A percentile compares a stretch with the other conserved stretches of the same genome.
Evolutionary conservation across 2,797 vertebrate species (phyloP).

Genomic region (Microctenopoma steveboyesi): DNA sequence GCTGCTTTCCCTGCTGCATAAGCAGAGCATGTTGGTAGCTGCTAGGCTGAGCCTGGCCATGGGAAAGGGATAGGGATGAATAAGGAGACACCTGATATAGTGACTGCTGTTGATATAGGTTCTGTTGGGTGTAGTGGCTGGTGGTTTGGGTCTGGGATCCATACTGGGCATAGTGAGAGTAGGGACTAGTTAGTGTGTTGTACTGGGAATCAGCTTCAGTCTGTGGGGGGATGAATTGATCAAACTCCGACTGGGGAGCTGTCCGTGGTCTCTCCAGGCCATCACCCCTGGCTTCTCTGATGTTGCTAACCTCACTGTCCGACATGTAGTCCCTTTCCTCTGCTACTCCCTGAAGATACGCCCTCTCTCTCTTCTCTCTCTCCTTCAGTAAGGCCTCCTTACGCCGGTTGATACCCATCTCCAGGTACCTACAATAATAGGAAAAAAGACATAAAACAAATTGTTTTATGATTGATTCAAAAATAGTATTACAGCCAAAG

Average conservation of each 20-base stretch:
- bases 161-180: constrained; percentile 93
- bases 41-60: constrained; percentile 86
- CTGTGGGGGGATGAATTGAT: constrained; percentile 95
- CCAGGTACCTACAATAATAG: constrained; percentile 87
- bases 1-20: constrained; percentile 92
- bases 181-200: constrained; percentile 92
- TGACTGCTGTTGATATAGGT: constrained; percentile 92
- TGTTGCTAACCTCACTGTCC: constrained; percentile 97
- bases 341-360: constrained; percentile 98
- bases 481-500: constrained; percentile 32
- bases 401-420: constrained; percentile 99
- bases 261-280: constrained; percentile 94
- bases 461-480: constrained; percentile 1
- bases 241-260: constrained; percentile 95
- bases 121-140: constrained; percentile 92
- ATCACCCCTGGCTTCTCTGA: constrained; percentile 90
- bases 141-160: constrained; percentile 93
- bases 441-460: not conserved
- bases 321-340: constrained; percentile 99
- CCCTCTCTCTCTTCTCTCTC: constrained; percentile 96
- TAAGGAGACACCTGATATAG: constrained; percentile 95
- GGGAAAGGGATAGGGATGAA: constrained; percentile 88
- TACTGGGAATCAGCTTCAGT: constrained; percentile 94
- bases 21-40: constrained; percentile 93
- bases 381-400: constrained; percentile 98